Evolutionary conservation across 2,797 vertebrate genomes (phyloP).

Genomic region (Rachycentron canadum): DNA sequence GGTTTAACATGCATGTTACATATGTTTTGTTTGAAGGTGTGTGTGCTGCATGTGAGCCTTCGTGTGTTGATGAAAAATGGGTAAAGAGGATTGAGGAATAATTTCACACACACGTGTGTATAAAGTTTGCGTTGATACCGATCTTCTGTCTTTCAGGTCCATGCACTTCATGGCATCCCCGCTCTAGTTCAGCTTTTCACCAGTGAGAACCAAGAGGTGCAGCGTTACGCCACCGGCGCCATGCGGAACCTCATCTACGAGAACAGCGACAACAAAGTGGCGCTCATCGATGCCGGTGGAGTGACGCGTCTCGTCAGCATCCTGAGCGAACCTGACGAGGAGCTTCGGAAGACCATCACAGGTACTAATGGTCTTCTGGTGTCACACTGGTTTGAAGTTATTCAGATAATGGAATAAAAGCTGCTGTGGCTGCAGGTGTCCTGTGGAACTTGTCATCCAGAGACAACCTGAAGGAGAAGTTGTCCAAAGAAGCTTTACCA

Average conservation of each 20-base stretch:
- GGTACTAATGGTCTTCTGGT: slow-evolving; percentile 76
- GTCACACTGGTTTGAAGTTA: background rate
- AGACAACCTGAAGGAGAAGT: slow-evolving; percentile 94
- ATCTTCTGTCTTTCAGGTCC: slow-evolving; percentile 84
- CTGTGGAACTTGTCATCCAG: slow-evolving; percentile 98
- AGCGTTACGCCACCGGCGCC: slow-evolving; percentile 93
- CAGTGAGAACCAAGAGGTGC: slow-evolving; percentile 93
- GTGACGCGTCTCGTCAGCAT: slow-evolving; percentile 89
- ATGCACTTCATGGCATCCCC: slow-evolving; percentile 89
- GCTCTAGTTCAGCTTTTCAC: slow-evolving; percentile 93
- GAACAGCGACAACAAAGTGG: slow-evolving; percentile 92
- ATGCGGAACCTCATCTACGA: slow-evolving; percentile 97
- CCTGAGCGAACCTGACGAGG: slow-evolving; percentile 89
- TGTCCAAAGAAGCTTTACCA: slow-evolving; percentile 89
- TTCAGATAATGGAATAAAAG: background rate
- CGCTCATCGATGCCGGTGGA: slow-evolving; percentile 91
- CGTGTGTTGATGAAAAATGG: too few relatives aligned
- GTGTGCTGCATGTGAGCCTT: too few relatives aligned
- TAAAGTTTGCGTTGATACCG: background rate
- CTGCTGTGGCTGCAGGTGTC: slow-evolving; percentile 85
- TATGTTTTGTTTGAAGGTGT: too few relatives aligned
- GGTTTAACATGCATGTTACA: too few relatives aligned
- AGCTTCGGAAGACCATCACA: slow-evolving; percentile 95
- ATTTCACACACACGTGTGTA: background rate
- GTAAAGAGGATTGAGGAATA: too few relatives aligned